Evolutionary conservation across 1,140 invertebrate species (phyloP), one percentile per base, ranked within the genome.

Genomic region (Drosophila virilis): DNA sequence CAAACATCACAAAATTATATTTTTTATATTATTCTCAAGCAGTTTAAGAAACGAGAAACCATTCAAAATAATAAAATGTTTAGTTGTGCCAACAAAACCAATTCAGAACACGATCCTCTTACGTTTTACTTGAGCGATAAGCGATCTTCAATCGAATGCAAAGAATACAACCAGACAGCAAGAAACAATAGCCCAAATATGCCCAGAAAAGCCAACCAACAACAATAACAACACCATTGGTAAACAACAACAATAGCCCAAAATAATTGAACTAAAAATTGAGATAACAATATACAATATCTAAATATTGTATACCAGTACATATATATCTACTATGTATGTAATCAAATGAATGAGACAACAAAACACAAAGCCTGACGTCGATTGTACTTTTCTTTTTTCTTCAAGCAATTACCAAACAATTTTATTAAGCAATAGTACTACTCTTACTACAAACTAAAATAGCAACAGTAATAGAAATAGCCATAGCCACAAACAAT

Each of bases 341-440:
- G 42, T n/a, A 15, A 54, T 43, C 28, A 51, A 51, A 42, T 46
- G 8, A 64, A 51, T 51, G 75, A 75, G 60, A 74, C 60, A 57
- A 77, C 74, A 73, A 68, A 59, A 60, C 43, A 68, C 62, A 74
- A 80, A 90, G 90, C 90, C 90, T 84, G 83, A 83, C 86, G 90
- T 91, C 90, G 90, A 91, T 91, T 91, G 90, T 91, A 88, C 68
- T 88, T 91, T 84, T 91, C 80, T 91, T 91, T 91, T 86, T 88
- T 88, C 83, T 83, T 88, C 77, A 61, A 78, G 54, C 79, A 73
- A 70, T 68, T 78, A 80, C 73, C 45, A 65, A 78, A 45, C 73
- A 84, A 77, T 88, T 83, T 83, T 71, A 86, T 83, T 86, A 83
- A 86, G 88, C 83, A 86, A 86, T 86, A 86, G 83, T 83, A 77